phyloP scores from a whole-genome alignment of 2,888 invertebrate species.

The Halictus quadricinctus region DNA sequence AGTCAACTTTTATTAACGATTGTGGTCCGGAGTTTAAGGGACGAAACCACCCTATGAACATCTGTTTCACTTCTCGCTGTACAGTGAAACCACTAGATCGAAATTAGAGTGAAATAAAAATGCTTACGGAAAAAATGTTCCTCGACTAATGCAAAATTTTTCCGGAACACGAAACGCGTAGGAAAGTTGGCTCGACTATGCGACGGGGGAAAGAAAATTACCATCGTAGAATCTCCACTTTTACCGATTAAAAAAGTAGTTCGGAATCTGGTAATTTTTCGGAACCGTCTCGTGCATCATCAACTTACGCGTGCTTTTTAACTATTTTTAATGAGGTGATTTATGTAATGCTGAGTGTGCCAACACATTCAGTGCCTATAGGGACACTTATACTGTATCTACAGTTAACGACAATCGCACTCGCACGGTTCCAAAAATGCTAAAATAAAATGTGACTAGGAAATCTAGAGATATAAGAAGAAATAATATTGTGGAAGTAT shows the following conservation, averaged over 20 bases:
- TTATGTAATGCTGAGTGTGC: too few species aligned
- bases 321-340: too few species aligned
- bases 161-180: background rate
- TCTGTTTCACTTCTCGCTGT: background rate
- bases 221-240: background rate
- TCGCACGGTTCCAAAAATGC: too few species aligned
- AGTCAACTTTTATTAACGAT: too few species aligned
- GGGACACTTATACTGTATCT: too few species aligned
- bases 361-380: too few species aligned
- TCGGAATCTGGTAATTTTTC: background rate
- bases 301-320: too few species aligned
- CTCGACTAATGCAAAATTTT: background rate
- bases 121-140: background rate
- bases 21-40: background rate
- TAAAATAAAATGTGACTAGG: too few species aligned
- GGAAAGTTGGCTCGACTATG: background rate
- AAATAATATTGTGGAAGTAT: background rate
- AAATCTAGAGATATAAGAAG: too few species aligned
- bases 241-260: background rate
- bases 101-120: background rate
- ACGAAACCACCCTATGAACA: background rate
- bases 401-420: too few species aligned
- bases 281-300: background rate
- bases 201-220: background rate
- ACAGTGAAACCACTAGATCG: background rate